phyloP scores from a whole-genome alignment of 2,797 vertebrate species.

The Chromobotia macracanthus region DNA sequence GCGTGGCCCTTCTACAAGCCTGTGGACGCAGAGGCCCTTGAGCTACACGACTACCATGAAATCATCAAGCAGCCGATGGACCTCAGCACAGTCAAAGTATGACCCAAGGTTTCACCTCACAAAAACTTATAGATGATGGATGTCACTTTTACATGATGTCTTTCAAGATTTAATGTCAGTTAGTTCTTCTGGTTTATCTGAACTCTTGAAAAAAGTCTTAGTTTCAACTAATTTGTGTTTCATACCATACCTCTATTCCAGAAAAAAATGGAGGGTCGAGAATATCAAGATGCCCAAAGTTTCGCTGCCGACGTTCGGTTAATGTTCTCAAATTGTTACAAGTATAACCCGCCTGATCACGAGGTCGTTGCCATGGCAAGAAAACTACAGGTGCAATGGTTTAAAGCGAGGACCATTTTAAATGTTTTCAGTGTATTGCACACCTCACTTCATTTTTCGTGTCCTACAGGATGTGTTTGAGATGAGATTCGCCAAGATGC shows the following conservation, averaged over 20 bases:
- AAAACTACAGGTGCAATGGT: slow-evolving; percentile 73
- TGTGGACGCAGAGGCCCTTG: slow-evolving; percentile 92
- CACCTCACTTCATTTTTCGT: background rate
- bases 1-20: slow-evolving; percentile 99
- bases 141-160: no score
- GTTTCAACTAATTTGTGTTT: background rate
- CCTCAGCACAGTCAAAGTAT: slow-evolving; percentile 95
- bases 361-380: slow-evolving; percentile 92
- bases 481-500: slow-evolving; percentile 98
- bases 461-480: slow-evolving; percentile 89
- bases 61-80: slow-evolving; percentile 99
- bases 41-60: slow-evolving; percentile 97
- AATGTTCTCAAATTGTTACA: slow-evolving; percentile 99
- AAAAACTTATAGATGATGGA: no score
- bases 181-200: background rate
- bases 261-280: slow-evolving; percentile 96
- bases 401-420: background rate
- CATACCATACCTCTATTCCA: slow-evolving; percentile 63
- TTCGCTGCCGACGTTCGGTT: slow-evolving; percentile 95
- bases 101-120: background rate
- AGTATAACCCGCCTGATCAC: slow-evolving; percentile 96
- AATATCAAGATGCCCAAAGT: slow-evolving; percentile 91
- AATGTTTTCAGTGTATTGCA: background rate
- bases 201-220: background rate
- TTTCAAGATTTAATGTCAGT: no score